Conservation (phyloP, 2,113 vertebrate species). For the Tringa solitaria region DNA sequence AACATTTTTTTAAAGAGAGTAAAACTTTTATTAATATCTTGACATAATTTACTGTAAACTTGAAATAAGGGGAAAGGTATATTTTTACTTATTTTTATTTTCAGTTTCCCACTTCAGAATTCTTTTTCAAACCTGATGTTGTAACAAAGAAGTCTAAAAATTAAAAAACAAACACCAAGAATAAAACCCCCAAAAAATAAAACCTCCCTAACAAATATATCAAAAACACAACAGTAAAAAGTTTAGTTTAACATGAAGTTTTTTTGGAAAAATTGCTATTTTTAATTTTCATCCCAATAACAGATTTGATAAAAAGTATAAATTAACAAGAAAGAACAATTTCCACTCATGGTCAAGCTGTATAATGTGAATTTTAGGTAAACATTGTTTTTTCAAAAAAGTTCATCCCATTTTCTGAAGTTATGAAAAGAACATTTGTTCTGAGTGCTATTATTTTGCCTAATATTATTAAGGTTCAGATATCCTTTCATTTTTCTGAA, state of each 20-base stretch:
- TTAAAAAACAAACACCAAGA: neutral
- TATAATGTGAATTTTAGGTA: neutral
- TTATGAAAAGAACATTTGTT: neutral
- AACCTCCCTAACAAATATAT: fast-evolving
- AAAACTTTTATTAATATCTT: neutral
- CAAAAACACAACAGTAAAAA: neutral
- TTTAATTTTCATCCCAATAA: neutral
- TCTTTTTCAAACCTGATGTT: neutral
- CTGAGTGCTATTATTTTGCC: neutral
- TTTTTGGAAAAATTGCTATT: neutral
- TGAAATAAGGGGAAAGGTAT: neutral
- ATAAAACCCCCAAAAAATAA: neutral
- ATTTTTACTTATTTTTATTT: neutral
- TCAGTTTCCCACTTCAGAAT: neutral
- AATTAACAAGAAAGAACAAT: neutral
- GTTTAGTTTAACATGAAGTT: neutral
- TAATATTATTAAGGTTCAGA: neutral
- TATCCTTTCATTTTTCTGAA: neutral
- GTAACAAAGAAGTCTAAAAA: neutral
- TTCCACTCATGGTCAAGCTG: neutral
- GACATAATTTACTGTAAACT: neutral
- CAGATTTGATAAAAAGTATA: neutral
- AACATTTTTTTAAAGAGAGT: neutral
- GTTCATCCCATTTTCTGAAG: neutral
- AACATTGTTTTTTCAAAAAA: neutral